Evolutionary conservation across 2,797 vertebrate species (phyloP).

Genomic region (Sebastiscus albofasciatus): DNA sequence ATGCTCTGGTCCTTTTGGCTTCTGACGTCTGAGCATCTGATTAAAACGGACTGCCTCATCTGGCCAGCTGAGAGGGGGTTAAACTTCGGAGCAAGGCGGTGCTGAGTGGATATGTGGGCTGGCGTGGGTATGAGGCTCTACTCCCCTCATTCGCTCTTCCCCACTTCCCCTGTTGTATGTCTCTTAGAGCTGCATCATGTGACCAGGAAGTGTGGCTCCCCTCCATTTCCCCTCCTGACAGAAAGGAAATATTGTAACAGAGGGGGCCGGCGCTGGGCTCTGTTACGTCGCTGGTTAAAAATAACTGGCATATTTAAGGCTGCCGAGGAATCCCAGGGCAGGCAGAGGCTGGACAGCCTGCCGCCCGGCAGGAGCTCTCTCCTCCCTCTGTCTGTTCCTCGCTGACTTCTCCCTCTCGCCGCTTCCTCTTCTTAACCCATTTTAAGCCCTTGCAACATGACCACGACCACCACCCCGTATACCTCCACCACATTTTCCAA

Average conservation of each 20-base stretch:
- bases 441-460: conserved; percentile 32
- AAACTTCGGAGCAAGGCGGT: conserved; percentile 63
- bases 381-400: conserved; percentile 51
- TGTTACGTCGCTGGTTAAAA: conserved; percentile 98
- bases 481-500: conserved; percentile 39
- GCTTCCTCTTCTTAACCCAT: conserved; percentile 39
- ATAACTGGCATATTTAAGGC: conserved; percentile 99
- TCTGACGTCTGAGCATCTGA: conserved; percentile 82
- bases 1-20: conserved; percentile 81
- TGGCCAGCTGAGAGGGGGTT: conserved; percentile 83
- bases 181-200: conserved; percentile 86
- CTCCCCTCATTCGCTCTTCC: conserved; percentile 44
- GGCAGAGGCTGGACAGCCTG: conserved; percentile 90
- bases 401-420: conserved; percentile 40
- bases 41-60: conserved; percentile 73
- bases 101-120: conserved; percentile 53
- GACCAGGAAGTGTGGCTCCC: conserved; percentile 96
- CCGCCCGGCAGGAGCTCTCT: conserved; percentile 77
- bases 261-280: conserved; percentile 86
- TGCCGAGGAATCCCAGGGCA: conserved; percentile 93
- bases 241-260: conserved; percentile 93
- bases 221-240: conserved; percentile 96
- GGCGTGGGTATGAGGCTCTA: conserved; percentile 48
- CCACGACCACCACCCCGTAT: conserved; percentile 35
- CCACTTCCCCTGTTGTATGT: conserved; percentile 76